Percentiles rank a stretch among this genome's conserved stretches.
phyloP scores from a whole-genome alignment of 2,797 vertebrate genomes.

The Sitta carolinensis region DNA sequence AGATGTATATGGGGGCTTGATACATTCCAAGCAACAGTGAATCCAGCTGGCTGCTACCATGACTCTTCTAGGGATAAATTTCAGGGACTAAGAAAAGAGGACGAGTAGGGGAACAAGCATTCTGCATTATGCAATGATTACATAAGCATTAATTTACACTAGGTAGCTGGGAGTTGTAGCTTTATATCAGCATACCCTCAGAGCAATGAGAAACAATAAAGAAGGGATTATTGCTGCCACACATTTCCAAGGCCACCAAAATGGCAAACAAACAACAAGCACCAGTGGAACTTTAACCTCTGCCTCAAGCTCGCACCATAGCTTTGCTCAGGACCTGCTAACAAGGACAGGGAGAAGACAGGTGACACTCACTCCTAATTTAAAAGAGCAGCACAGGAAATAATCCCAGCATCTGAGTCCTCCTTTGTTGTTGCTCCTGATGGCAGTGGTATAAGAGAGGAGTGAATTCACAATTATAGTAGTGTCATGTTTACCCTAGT shows the following conservation, averaged over 20 bases:
- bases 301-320: not conserved
- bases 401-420: not conserved
- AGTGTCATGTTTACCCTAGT: not conserved
- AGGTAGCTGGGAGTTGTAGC: conserved; percentile 56
- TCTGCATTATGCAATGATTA: conserved; percentile 70
- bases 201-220: conserved; percentile 33
- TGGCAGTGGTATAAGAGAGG: not conserved
- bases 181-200: conserved; percentile 37
- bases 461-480: not conserved
- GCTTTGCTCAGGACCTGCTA: not conserved
- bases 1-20: not conserved
- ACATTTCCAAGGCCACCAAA: conserved; percentile 33
- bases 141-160: conserved; percentile 66
- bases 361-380: not conserved
- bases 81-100: conserved; percentile 55
- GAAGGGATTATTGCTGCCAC: conserved; percentile 24
- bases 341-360: not conserved
- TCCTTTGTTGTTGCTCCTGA: not conserved
- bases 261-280: not conserved
- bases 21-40: not conserved
- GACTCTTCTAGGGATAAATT: conserved; percentile 46
- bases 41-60: not conserved
- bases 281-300: not conserved
- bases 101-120: conserved; percentile 32
- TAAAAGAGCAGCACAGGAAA: not conserved